Evolutionary conservation across 2,113 vertebrate species (phyloP).

Genomic region (Archocentrus centrarchus): DNA sequence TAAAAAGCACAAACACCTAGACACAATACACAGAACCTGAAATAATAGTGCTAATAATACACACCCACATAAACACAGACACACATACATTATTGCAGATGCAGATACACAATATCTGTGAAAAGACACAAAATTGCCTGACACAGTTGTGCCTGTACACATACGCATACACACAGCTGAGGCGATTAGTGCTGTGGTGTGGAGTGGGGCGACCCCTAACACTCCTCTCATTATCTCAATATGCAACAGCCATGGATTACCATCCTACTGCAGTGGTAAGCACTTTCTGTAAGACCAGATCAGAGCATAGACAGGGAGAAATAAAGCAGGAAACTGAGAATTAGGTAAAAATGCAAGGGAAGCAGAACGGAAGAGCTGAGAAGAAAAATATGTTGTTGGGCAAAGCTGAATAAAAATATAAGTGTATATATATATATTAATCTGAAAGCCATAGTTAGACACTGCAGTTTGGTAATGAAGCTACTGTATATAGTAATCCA

Average conservation of each 20-base stretch:
- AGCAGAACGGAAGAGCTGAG: not conserved
- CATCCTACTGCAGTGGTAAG: slow-evolving; percentile 65
- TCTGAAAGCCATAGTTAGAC: not conserved
- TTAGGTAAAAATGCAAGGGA: slow-evolving; percentile 10
- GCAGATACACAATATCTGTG: slow-evolving; percentile 18
- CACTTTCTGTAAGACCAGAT: slow-evolving; percentile 62
- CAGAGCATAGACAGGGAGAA: slow-evolving; percentile 30
- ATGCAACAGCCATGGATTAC: slow-evolving; percentile 70
- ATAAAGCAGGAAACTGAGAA: slow-evolving; percentile 11
- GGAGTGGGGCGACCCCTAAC: slow-evolving; percentile 56
- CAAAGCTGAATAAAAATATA: not conserved
- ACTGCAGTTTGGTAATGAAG: not conserved
- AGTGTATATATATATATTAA: not conserved
- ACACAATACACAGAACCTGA: slow-evolving; percentile 47
- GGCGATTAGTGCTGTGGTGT: slow-evolving; percentile 53
- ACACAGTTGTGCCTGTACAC: slow-evolving; percentile 38
- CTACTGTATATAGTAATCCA: not conserved
- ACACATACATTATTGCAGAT: slow-evolving; percentile 29
- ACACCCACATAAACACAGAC: slow-evolving; percentile 36
- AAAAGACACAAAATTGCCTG: slow-evolving; percentile 42
- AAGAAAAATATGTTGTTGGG: not conserved
- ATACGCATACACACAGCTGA: slow-evolving; percentile 33
- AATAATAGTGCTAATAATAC: slow-evolving; percentile 57
- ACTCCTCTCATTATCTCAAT: slow-evolving; percentile 71
- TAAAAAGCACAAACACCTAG: slow-evolving; percentile 69